Evolutionary conservation across 2,113 vertebrate species (phyloP).

Genomic region (Proterorhinus semilunaris): DNA sequence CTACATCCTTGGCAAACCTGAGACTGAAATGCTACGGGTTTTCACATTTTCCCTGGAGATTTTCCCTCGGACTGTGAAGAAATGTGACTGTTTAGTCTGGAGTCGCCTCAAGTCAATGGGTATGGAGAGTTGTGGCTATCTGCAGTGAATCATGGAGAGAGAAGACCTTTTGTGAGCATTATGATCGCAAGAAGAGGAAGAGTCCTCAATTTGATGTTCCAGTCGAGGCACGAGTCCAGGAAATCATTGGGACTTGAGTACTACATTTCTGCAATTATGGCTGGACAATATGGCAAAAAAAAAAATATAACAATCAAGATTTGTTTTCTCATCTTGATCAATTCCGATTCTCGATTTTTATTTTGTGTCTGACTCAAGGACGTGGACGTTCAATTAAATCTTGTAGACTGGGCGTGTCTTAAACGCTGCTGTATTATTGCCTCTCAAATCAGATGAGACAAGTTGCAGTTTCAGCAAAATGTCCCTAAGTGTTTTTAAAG

Average conservation of each 20-base stretch:
- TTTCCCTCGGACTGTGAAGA: constrained; percentile 25
- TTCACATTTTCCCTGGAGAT: neutral
- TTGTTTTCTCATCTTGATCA: too few species aligned
- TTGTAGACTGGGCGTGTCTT: constrained; percentile 37
- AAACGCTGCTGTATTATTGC: constrained; percentile 12
- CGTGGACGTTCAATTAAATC: neutral
- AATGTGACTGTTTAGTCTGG: constrained; percentile 53
- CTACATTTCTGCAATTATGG: too few species aligned
- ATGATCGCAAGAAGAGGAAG: too few species aligned
- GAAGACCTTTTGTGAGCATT: too few species aligned
- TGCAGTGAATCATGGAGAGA: constrained; percentile 23
- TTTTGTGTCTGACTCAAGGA: too few species aligned
- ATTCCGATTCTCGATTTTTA: too few species aligned
- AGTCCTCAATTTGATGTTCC: too few species aligned
- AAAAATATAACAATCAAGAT: too few species aligned
- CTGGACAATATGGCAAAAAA: too few species aligned
- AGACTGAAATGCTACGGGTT: neutral
- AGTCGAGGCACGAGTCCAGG: too few species aligned
- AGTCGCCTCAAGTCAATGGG: constrained; percentile 24
- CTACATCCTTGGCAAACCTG: neutral
- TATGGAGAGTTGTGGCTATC: constrained; percentile 52
- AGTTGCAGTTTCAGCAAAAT: constrained; percentile 31
- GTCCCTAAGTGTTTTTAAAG: constrained; percentile 33
- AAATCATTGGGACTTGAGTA: too few species aligned
- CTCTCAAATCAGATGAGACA: constrained; percentile 15